Conservation (phyloP, 2,888 invertebrate genomes). For the Hypercompe scribonia region DNA sequence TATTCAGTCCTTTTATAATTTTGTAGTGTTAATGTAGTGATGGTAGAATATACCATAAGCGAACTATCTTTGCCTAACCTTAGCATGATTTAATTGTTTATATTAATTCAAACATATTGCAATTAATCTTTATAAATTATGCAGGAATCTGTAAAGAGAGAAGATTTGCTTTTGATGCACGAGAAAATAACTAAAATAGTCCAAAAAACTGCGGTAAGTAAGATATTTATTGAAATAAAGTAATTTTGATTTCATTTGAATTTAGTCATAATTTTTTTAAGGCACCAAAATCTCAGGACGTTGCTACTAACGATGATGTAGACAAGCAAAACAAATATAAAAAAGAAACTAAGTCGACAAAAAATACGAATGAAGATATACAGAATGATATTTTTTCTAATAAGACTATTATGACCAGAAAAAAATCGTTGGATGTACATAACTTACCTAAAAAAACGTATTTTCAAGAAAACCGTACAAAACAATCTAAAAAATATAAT, state of each 20-base stretch:
- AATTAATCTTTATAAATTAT: conserved; percentile 22
- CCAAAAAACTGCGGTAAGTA: conserved; percentile 64
- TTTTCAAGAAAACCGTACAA: conserved; percentile 45
- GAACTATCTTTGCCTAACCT: too few relatives aligned
- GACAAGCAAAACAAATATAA: conserved; percentile 16
- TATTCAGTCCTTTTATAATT: too few relatives aligned
- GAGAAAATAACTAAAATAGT: conserved; percentile 69
- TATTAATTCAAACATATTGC: background rate
- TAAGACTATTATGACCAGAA: conserved; percentile 22
- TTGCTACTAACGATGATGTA: conserved; percentile 20
- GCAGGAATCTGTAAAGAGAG: conserved; percentile 70
- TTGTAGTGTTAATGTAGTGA: too few relatives aligned
- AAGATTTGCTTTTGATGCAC: conserved; percentile 71
- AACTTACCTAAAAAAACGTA: conserved; percentile 29
- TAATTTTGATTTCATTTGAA: background rate
- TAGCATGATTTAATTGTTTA: too few relatives aligned
- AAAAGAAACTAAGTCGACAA: conserved; percentile 25
- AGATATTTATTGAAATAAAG: background rate
- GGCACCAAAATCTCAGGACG: conserved; percentile 30
- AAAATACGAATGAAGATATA: conserved; percentile 8
- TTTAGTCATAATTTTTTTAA: conserved; percentile 21
- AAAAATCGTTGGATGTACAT: conserved; percentile 24
- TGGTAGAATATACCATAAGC: too few relatives aligned
- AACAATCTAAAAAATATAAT: conserved; percentile 47
- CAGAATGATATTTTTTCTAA: conserved; percentile 12